Percentiles rank a stretch among this genome's conserved stretches.
phyloP scores from a whole-genome alignment of 2,888 invertebrate genomes.

The Acrocyrtus sp. region DNA sequence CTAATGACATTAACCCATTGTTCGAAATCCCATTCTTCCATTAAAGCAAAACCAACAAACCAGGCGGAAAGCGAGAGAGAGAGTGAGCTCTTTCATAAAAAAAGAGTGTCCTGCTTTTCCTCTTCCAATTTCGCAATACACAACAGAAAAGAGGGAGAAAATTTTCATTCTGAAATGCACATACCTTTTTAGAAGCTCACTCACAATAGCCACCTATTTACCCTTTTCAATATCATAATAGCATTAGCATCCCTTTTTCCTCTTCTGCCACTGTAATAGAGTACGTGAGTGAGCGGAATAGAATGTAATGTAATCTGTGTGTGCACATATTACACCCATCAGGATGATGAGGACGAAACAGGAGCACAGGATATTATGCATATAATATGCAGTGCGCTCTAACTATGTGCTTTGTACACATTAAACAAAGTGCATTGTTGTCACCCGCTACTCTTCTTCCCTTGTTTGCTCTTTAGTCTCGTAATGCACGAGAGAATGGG shows the following conservation, averaged over 20 bases:
- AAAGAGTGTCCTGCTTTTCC: no score
- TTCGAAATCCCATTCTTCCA: conserved; percentile 38
- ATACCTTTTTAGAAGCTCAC: not conserved
- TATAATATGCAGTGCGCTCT: not conserved
- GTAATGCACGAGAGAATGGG: not conserved
- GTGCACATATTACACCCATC: not conserved
- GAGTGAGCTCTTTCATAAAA: no score
- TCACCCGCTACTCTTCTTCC: no score
- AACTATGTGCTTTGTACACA: not conserved
- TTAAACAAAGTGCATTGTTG: conserved; percentile 35
- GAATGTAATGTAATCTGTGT: not conserved
- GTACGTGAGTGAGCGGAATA: not conserved
- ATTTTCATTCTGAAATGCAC: no score
- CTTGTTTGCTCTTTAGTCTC: conserved; percentile 21
- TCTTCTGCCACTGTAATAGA: not conserved
- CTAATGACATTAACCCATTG: conserved; percentile 62
- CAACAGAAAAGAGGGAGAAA: no score
- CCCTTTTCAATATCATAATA: not conserved
- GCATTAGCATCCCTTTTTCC: not conserved
- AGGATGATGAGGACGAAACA: not conserved
- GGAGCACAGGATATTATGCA: not conserved
- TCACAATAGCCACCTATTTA: not conserved
- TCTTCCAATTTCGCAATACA: no score
- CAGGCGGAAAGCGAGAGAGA: no score
- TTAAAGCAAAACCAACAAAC: conserved; percentile 2